Conservation (phyloP, 1,140 invertebrate genomes). For the Phortica variegata region DNA sequence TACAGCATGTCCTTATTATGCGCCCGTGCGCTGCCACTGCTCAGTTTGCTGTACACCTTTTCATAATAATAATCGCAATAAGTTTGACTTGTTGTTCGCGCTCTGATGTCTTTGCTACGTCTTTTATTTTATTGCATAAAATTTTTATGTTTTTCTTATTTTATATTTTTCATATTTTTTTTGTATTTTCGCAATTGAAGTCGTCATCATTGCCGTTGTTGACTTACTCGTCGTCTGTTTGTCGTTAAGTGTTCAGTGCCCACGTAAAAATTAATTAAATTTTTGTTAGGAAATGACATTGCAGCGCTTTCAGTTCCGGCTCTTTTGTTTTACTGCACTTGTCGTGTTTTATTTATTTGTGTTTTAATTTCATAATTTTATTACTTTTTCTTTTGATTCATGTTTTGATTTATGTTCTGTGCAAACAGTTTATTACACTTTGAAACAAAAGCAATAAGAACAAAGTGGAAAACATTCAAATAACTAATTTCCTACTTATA, state of each 20-base stretch:
- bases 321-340: no score
- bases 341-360: conserved; percentile 10
- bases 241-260: conserved; percentile 27
- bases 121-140: no score
- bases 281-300: conserved; percentile 24
- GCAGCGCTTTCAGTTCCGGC: no score
- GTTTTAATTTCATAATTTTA: conserved; percentile 12
- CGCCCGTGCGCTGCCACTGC: no score
- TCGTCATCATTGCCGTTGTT: conserved; percentile 10
- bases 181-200: conserved; percentile 8
- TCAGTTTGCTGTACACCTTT: no score
- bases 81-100: no score
- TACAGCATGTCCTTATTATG: no score
- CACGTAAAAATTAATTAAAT: conserved; percentile 49
- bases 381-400: conserved; percentile 1
- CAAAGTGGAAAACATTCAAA: conserved; percentile 20
- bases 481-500: conserved; percentile 7
- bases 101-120: no score
- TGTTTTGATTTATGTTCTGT: background rate
- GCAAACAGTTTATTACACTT: conserved; percentile 3
- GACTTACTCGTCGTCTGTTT: background rate
- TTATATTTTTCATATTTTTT: conserved; percentile 31
- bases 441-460: conserved; percentile 24
- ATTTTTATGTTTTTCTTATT: no score
- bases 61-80: no score